Base-by-base conservation (phyloP, 2,888 invertebrate genomes). In the Xestia xanthographa region DNA sequence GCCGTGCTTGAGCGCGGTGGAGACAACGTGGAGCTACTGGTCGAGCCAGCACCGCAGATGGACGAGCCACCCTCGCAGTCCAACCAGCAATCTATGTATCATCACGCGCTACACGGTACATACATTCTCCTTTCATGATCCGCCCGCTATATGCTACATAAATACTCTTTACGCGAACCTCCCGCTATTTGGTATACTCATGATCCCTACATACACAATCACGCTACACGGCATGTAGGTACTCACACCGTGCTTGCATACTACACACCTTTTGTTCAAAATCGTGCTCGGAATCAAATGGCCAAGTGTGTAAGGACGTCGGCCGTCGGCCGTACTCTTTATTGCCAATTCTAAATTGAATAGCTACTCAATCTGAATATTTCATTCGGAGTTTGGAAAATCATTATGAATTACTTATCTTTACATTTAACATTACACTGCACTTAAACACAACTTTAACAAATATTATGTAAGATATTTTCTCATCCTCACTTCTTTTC, bases 1-100 rank as follows among this genome's bases (percentile, higher is more conserved):
- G 98, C 98, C 77, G 98, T 99, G 87, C 98, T 99, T 97, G 99
- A 99, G 93, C 97, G 98, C 77, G 98, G 98, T 53, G 98, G 98
- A 3, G 99, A 99, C 93, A 97, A 97, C 80, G 98, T 98, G 2
- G 99, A 99, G 90, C 95, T 99, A 79, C 96, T 98, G 68, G 98
- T 99, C 72, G 98, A 99, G 92, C 98, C 98, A 86, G 98, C 98
- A 90, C 98, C 98, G 90, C 98, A 98, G 86, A 97, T 97, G 71
- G 98, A 98, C 92, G 97, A 97, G 94, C 79, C 91, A 63, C 92
- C 93, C 38, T 85, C 92, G 38, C 91, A 91, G 48, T 78, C 94
- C 79, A 88, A 89, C 69, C 93, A 84, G 86, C 88, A 88, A 77
- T 88, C 85, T 70, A 91, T 88, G 90, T 97, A 92, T 96, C 97